phyloP scores from a whole-genome alignment of 1,140 invertebrate species.

The Trachelipus rathkii region DNA sequence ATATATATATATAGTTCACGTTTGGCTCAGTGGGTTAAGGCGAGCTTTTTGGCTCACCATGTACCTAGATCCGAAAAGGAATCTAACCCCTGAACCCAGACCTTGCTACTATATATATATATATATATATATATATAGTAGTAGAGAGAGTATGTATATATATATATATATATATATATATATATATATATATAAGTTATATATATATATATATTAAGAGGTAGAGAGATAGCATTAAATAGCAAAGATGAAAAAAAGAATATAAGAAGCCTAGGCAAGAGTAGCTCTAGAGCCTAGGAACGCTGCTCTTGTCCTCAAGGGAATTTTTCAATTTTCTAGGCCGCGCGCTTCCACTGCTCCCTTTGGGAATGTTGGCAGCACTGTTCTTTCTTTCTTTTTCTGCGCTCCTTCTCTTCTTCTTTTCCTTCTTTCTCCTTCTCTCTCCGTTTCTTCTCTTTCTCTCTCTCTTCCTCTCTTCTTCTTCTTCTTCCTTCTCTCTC shows the following conservation, averaged over 20 bases:
- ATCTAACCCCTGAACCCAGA: no score
- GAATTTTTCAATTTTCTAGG: slow-evolving; percentile 13
- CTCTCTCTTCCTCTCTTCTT: no score
- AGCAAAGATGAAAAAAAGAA: not conserved
- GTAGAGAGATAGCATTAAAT: not conserved
- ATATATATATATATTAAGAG: not conserved
- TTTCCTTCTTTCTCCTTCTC: no score
- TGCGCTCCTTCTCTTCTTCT: no score
- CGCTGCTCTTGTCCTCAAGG: not conserved
- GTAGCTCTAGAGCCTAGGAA: not conserved
- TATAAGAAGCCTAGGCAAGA: slow-evolving; percentile 3
- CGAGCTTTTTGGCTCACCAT: no score
- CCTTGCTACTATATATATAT: not conserved
- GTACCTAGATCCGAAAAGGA: no score
- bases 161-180: slow-evolving; percentile 11
- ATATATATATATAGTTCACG: slow-evolving; percentile 15
- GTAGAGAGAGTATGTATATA: slow-evolving; percentile 8
- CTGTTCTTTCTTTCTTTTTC: not conserved
- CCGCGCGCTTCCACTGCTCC: slow-evolving; percentile 8
- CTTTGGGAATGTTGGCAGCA: not conserved
- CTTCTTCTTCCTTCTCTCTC: no score
- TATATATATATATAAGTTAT: not conserved
- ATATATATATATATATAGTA: slow-evolving; percentile 15
- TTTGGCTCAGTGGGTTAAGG: no score
- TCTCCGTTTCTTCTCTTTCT: no score